A percentile compares a stretch with the other conserved stretches of the same genome.
Evolutionary conservation across 2,113 vertebrate species (phyloP).

Genomic region (Alaudala cheleensis): DNA sequence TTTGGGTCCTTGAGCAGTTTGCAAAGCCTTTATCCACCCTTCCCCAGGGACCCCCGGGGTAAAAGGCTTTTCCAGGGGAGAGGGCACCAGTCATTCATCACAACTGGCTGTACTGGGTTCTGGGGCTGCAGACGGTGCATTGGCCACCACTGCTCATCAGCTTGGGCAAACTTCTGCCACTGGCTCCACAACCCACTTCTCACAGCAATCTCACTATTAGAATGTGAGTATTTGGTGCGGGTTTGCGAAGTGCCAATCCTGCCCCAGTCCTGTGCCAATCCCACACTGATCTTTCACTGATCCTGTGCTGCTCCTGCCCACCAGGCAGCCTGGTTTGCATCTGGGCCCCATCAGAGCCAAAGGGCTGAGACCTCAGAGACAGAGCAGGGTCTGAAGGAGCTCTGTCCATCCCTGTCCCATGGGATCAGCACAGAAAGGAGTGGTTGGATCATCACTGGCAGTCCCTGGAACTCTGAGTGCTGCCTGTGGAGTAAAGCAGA

Average conservation of each 20-base stretch:
- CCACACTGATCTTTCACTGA: accelerated
- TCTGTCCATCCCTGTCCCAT: accelerated
- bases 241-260: not conserved
- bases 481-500: accelerated
- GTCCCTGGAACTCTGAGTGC: not conserved
- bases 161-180: not conserved
- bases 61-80: not conserved
- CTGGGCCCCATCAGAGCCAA: not conserved
- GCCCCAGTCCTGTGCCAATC: not conserved
- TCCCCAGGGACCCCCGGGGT: accelerated
- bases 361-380: not conserved
- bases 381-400: accelerated
- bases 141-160: not conserved
- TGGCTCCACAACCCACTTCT: not conserved
- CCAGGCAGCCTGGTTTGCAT: not conserved
- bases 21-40: not conserved
- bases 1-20: not conserved
- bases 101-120: not conserved
- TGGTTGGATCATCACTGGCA: not conserved
- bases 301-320: accelerated
- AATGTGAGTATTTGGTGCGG: accelerated
- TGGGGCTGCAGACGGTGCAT: accelerated
- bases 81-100: not conserved
- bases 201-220: not conserved
- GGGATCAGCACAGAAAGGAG: not conserved